Conservation (phyloP, 2,797 vertebrate species). For the Labroides dimidiatus region DNA sequence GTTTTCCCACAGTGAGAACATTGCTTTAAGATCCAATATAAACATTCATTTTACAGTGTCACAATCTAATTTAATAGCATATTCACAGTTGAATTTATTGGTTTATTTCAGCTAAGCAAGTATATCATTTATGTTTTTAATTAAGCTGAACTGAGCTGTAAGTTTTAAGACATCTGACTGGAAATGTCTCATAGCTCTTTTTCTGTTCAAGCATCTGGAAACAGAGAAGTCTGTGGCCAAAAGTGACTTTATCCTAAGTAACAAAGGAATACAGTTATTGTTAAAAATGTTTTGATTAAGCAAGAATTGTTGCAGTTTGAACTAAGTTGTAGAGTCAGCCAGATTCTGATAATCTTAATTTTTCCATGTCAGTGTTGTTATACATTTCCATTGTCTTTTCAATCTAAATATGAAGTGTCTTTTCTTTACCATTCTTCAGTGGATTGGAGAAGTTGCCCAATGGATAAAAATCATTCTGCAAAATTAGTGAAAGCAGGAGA, state of each 20-base stretch:
- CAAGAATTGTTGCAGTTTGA: conserved; percentile 34
- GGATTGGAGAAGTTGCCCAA: conserved; percentile 2
- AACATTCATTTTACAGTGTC: conserved; percentile 36
- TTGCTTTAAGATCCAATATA: conserved; percentile 32
- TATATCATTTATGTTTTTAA: conserved; percentile 35
- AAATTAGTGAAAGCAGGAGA: conserved; percentile 16
- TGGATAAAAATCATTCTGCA: not conserved
- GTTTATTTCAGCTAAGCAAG: conserved; percentile 37
- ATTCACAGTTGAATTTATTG: conserved; percentile 11
- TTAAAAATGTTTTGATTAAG: conserved; percentile 47
- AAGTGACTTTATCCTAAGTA: conserved; percentile 50
- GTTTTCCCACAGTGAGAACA: conserved; percentile 15
- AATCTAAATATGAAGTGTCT: conserved; percentile 12
- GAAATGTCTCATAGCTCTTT: conserved; percentile 40
- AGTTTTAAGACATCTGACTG: conserved; percentile 40
- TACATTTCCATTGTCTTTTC: not conserved
- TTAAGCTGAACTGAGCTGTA: conserved; percentile 44
- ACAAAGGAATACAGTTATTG: conserved; percentile 40
- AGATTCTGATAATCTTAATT: conserved; percentile 17
- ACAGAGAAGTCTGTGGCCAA: conserved; percentile 32
- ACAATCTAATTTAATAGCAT: conserved; percentile 13
- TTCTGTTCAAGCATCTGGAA: conserved; percentile 54
- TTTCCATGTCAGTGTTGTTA: conserved; percentile 6
- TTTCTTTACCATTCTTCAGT: conserved; percentile 8
- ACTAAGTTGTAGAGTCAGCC: not conserved